These are phyloP conservation scores for Trachelipus rathkii DNA, from an alignment of 1,140 invertebrate species.

Conservation along the genomic window DNA sequence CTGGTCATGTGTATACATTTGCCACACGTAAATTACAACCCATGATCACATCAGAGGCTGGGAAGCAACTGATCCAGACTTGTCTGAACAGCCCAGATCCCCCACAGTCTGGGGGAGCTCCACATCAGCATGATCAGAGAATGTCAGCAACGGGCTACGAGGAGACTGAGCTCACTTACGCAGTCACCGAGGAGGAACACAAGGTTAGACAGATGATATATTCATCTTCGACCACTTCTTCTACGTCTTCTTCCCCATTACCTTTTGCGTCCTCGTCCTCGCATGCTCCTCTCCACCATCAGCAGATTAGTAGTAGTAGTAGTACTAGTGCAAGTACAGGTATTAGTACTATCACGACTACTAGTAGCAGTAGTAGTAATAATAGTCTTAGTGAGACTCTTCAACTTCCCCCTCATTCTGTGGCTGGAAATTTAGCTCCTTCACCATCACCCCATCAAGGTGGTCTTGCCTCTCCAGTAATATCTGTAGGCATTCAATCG, in stretches of 20 bases:
- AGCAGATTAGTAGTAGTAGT: too few relatives aligned
- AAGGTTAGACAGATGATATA: conserved; percentile 90
- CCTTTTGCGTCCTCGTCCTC: conserved; percentile 26
- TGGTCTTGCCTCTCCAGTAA: background rate
- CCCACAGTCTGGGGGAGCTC: conserved; percentile 56
- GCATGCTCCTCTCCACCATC: background rate
- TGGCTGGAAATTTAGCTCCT: conserved; percentile 33
- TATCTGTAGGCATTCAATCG: conserved; percentile 49
- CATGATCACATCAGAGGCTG: conserved; percentile 98
- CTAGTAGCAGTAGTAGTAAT: too few relatives aligned
- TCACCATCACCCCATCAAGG: conserved; percentile 45
- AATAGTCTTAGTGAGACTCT: too few relatives aligned
- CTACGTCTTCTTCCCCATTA: conserved; percentile 39
- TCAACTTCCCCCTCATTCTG: conserved; percentile 31
- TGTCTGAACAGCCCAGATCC: conserved; percentile 97
- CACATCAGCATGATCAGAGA: conserved; percentile 67
- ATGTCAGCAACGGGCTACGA: conserved; percentile 98
- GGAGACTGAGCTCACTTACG: conserved; percentile 95
- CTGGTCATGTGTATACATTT: conserved; percentile 99
- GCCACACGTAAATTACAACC: conserved; percentile 97
- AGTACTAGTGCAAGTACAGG: too few relatives aligned
- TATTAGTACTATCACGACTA: too few relatives aligned
- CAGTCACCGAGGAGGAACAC: conserved; percentile 87
- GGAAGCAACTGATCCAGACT: conserved; percentile 96
- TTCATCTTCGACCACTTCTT: conserved; percentile 32